Evolutionary conservation across 2,888 invertebrate genomes (phyloP).

Genomic region (Shargacucullia verbasci): DNA sequence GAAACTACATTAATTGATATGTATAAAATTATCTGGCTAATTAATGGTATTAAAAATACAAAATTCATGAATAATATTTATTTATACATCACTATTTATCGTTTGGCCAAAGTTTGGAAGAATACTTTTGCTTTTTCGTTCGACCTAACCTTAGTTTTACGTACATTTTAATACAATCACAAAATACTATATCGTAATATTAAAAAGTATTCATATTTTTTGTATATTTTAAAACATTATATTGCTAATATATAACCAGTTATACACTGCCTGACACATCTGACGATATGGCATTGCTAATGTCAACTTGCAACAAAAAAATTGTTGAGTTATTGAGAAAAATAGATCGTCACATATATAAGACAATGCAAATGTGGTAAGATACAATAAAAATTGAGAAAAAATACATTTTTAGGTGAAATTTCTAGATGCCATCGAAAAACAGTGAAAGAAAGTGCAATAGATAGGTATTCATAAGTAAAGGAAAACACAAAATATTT

Average conservation of each 20-base stretch:
- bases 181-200: conserved; percentile 63
- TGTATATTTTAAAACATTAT: conserved; percentile 50
- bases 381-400: conserved; percentile 33
- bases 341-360: conserved; percentile 25
- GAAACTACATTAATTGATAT: no score
- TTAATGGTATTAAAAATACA: conserved; percentile 53
- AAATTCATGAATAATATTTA: conserved; percentile 78
- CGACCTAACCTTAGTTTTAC: conserved; percentile 61
- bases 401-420: conserved; percentile 40
- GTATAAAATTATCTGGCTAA: no score
- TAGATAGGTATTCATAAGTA: conserved; percentile 17
- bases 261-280: conserved; percentile 20
- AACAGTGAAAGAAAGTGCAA: conserved; percentile 30
- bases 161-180: conserved; percentile 65
- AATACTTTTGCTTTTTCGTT: conserved; percentile 75
- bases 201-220: conserved; percentile 50
- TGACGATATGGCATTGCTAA: conserved; percentile 19
- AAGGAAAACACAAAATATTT: conserved; percentile 22
- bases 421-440: conserved; percentile 19
- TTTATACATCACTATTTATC: conserved; percentile 80
- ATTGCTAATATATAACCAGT: conserved; percentile 33
- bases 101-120: conserved; percentile 87
- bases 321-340: neutral
- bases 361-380: conserved; percentile 22
- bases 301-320: conserved; percentile 2